These are phyloP conservation scores for Calidris pygmaea DNA, from an alignment of 2,113 vertebrate genomes.

Conservation along the genomic window DNA sequence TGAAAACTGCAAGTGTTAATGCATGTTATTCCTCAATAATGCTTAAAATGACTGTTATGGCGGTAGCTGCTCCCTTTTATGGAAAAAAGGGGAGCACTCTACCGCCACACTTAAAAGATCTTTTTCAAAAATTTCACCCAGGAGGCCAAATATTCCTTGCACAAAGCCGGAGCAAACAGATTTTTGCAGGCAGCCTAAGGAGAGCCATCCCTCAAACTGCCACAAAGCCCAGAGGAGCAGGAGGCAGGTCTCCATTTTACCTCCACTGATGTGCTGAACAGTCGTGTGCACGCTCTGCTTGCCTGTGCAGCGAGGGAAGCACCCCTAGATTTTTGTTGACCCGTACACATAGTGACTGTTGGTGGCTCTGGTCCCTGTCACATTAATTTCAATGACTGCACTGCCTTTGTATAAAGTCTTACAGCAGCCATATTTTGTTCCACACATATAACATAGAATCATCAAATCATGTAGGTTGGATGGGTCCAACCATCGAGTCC, in stretches of 20 bases:
- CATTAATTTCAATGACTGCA: neutral
- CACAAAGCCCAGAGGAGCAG: neutral
- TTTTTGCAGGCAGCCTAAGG: slow-evolving; percentile 4
- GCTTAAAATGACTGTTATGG: slow-evolving; percentile 53
- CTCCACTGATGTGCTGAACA: neutral
- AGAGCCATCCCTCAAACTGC: neutral
- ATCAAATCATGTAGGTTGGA: neutral
- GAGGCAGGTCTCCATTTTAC: neutral
- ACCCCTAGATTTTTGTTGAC: neutral
- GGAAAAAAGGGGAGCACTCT: slow-evolving; percentile 14
- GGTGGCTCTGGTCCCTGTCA: neutral
- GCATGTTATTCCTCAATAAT: slow-evolving; percentile 57
- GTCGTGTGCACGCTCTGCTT: neutral
- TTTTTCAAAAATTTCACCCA: slow-evolving; percentile 16
- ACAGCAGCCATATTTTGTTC: neutral
- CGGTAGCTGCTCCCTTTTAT: slow-evolving; percentile 42
- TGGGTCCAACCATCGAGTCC: neutral
- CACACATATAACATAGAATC: neutral
- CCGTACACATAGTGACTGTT: neutral
- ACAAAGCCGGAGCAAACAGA: slow-evolving; percentile 8
- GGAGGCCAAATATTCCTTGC: slow-evolving; percentile 26
- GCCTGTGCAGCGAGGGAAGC: neutral
- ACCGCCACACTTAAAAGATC: slow-evolving; percentile 29
- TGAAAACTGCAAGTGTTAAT: slow-evolving; percentile 56
- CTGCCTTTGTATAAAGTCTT: neutral